Percentiles rank a stretch among this genome's conserved stretches.
phyloP scores from a whole-genome alignment of 2,113 vertebrate species.

The Oceanites oceanicus region DNA sequence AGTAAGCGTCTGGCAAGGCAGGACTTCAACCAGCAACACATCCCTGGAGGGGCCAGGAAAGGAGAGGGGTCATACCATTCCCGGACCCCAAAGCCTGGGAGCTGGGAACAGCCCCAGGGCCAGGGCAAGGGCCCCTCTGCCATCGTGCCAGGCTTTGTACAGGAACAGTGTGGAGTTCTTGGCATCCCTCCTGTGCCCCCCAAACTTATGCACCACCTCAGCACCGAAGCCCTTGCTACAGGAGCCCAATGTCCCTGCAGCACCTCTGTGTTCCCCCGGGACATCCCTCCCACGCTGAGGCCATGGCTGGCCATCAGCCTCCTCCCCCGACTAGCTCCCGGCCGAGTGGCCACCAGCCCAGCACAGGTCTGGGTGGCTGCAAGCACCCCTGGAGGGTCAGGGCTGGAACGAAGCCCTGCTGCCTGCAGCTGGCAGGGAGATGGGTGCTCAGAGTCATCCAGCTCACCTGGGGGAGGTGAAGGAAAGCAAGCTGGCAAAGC shows the following conservation, averaged over 20 bases:
- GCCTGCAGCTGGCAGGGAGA: neutral
- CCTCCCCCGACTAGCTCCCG: rapidly evolving
- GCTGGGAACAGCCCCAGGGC: neutral
- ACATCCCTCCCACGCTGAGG: neutral
- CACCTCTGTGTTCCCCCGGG: rapidly evolving
- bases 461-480: neutral
- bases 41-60: neutral
- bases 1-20: neutral
- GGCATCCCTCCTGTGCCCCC: neutral
- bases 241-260: neutral
- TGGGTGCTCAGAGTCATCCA: neutral
- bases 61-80: neutral
- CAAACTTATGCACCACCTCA: rapidly evolving
- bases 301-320: too few relatives aligned
- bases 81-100: rapidly evolving
- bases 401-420: neutral
- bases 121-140: neutral
- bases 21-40: neutral
- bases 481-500: neutral
- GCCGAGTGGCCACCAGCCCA: rapidly evolving
- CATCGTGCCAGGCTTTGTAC: neutral
- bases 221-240: neutral
- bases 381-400: neutral
- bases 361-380: neutral
- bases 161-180: too few relatives aligned